Evolutionary conservation across 1,140 invertebrate genomes (phyloP), one percentile per base, ranked within the genome.

Genomic region (Drosophila kurseongensis): DNA sequence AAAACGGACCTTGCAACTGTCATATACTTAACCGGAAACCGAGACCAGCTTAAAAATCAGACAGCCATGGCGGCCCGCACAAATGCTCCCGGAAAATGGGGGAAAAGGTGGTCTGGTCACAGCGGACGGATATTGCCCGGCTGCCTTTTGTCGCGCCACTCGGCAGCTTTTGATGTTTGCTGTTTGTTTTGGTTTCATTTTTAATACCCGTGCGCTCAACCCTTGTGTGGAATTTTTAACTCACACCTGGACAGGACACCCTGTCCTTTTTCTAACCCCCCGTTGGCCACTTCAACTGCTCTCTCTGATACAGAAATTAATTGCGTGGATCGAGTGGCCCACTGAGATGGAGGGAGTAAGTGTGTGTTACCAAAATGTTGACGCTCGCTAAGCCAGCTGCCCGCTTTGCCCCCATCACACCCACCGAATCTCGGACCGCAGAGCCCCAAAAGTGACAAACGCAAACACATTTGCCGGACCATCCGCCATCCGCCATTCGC

Each of bases 161-260:
- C 63, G 63, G 35, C 81, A 63, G 83, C 79, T 83, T 86, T 86
- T 86, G 83, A 86, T 88, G 83, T 85, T 88, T 76, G 77, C 74
- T 85, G 74, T 84, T 84, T 84, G 83, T 86, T 88, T 82, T 82
- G 83, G 83, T 88, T 86, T 88, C 79, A 86, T 86, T 86, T 86
- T 86, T 82, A 86, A 86, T 88, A 65, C 55, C 41, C 50, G 27
- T 44, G 27, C 14, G 40, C 57, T 4, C 56, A 76, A 66, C 69
- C 66, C 83, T 71, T 42, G 78, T 67, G 60, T 60, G 57, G 40
- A 51, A 52, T 62, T 61, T 58, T 48, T 45, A 40, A 74, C 75
- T 56, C 55, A 66, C 80, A 73, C 59, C 59, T 58, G 35, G n/a
- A 23, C 5, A 8, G 13, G 16, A 13, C 8, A 41, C 63, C 36